Conservation (phyloP, 2,113 vertebrate genomes). For the Hystrix brachyura region DNA sequence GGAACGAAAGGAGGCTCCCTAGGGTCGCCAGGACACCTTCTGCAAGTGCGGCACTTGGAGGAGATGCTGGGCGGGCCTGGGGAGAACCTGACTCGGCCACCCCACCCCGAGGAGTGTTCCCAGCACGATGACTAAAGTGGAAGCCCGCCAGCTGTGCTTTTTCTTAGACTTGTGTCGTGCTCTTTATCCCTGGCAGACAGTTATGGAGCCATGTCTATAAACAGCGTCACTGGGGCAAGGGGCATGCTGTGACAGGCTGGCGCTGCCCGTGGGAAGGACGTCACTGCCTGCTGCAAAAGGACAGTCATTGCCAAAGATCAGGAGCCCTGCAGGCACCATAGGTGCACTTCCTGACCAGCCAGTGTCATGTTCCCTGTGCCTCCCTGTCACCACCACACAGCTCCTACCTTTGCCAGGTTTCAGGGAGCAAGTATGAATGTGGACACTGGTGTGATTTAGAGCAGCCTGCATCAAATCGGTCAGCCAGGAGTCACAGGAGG, state of each 20-base stretch:
- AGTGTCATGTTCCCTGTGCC: rapidly evolving
- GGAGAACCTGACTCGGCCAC: not conserved
- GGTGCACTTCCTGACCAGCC: not conserved
- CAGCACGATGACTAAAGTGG: not conserved
- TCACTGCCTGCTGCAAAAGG: not conserved
- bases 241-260: not conserved
- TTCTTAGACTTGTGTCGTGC: not conserved
- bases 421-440: rapidly evolving
- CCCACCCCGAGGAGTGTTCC: not conserved
- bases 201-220: not conserved
- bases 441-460: not conserved
- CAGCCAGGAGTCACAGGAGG: not conserved
- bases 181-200: not conserved
- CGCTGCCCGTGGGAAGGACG: not conserved
- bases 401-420: not conserved
- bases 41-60: rapidly evolving
- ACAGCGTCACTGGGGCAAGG: not conserved
- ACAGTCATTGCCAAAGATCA: not conserved
- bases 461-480: rapidly evolving
- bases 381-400: rapidly evolving
- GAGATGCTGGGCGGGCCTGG: rapidly evolving
- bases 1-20: not conserved
- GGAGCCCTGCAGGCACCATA: not conserved
- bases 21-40: not conserved
- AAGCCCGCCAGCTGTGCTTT: not conserved